A percentile compares a stretch with the other conserved stretches of the same genome.
Evolutionary conservation across 1,140 invertebrate species (phyloP).

Genomic region (Patella vulgata): DNA sequence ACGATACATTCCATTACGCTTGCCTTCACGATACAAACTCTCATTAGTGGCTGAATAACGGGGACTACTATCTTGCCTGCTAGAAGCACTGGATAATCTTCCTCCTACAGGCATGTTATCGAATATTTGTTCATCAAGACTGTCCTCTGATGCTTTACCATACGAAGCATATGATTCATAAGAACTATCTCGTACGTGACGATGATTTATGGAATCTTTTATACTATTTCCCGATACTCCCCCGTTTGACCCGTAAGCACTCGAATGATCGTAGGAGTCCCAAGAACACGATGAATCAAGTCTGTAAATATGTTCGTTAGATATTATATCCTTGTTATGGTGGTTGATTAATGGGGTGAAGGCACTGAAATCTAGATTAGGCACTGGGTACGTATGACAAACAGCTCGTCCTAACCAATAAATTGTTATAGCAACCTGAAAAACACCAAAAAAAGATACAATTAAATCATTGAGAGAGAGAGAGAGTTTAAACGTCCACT

Average conservation of each 20-base stretch:
- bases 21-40: conserved; percentile 28
- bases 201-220: conserved; percentile 10
- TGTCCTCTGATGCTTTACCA: conserved; percentile 50
- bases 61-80: conserved; percentile 29
- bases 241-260: conserved; percentile 35
- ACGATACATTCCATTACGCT: conserved; percentile 40
- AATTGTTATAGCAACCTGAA: conserved; percentile 60
- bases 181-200: conserved; percentile 50
- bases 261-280: conserved; percentile 30
- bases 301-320: conserved; percentile 32
- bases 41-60: conserved; percentile 19
- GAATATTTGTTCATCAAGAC: conserved; percentile 46
- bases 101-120: conserved; percentile 30
- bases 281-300: conserved; percentile 25
- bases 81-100: conserved; percentile 35
- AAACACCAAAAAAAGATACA: conserved; percentile 11
- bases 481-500: no score
- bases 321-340: conserved; percentile 42
- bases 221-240: conserved; percentile 10
- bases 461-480: no score
- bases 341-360: conserved; percentile 55
- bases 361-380: conserved; percentile 57
- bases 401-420: conserved; percentile 58
- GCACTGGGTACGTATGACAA: conserved; percentile 42
- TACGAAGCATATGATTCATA: conserved; percentile 54